Conservation (phyloP, 2,797 vertebrate species). For the Myripristis jacobus region DNA sequence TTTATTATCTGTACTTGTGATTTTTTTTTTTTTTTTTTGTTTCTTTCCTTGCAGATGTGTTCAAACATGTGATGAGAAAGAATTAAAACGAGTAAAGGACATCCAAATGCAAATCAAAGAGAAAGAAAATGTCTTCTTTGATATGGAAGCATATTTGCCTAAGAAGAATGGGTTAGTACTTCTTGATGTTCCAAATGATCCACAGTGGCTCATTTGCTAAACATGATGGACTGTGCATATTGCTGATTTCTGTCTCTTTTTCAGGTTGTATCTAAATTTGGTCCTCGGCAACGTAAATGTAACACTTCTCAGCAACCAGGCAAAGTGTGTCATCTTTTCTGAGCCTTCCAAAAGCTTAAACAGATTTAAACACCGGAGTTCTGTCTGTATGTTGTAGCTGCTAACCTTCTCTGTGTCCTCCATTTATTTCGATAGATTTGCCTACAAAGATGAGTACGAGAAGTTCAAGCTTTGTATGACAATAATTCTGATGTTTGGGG, state of each 20-base stretch:
- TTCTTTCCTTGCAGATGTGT: conserved; percentile 80
- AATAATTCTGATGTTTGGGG: conserved; percentile 95
- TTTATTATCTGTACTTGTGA: too few relatives aligned
- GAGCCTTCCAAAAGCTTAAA: neutral
- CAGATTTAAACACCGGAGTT: neutral
- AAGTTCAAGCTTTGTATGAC: conserved; percentile 99
- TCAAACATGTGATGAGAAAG: conserved; percentile 80
- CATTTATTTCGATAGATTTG: conserved; percentile 84
- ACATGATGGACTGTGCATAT: neutral
- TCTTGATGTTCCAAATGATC: neutral
- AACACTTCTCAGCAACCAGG: conserved; percentile 96
- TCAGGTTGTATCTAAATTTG: conserved; percentile 94
- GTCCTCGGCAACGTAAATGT: conserved; percentile 98
- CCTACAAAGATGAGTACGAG: conserved; percentile 99
- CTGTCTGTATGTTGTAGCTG: neutral
- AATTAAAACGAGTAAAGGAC: conserved; percentile 84
- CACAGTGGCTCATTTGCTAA: neutral
- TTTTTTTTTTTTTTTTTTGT: too few relatives aligned
- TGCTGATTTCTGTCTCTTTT: neutral
- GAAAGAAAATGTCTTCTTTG: conserved; percentile 92
- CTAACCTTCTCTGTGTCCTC: neutral
- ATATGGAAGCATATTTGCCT: conserved; percentile 98
- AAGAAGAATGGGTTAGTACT: conserved; percentile 93
- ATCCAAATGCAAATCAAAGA: conserved; percentile 92
- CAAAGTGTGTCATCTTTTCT: conserved; percentile 87